These are phyloP conservation scores for Sesia bembeciformis DNA, from an alignment of 2,888 invertebrate genomes.

Conservation along the genomic window DNA sequence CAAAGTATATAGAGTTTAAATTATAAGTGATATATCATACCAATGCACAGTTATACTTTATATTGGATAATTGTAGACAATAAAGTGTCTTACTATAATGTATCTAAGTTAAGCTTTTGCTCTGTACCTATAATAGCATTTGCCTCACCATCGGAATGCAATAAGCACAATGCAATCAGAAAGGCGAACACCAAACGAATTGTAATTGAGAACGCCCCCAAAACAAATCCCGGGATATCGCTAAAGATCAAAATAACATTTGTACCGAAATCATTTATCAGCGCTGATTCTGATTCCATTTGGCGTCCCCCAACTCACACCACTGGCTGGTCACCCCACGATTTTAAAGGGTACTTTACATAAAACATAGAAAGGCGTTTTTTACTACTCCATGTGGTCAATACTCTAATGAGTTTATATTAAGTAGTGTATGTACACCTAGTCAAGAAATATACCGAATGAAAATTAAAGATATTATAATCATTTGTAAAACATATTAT, in stretches of 20 bases:
- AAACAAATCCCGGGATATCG: conserved; percentile 57
- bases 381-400: neutral
- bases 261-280: conserved; percentile 70
- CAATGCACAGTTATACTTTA: too few relatives aligned
- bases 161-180: conserved; percentile 21
- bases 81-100: too few relatives aligned
- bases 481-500: too few relatives aligned
- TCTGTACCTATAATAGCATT: neutral
- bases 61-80: too few relatives aligned
- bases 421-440: neutral
- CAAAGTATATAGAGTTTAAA: too few relatives aligned
- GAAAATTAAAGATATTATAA: neutral
- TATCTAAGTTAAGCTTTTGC: too few relatives aligned
- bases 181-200: conserved; percentile 31
- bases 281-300: conserved; percentile 64
- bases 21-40: too few relatives aligned
- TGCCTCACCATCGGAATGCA: neutral
- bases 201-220: conserved; percentile 46
- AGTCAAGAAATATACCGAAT: neutral
- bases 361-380: neutral
- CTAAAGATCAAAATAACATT: conserved; percentile 68
- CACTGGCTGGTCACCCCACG: conserved; percentile 21
- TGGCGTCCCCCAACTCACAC: conserved; percentile 38
- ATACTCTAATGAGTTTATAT: neutral
- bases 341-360: neutral